A percentile compares a stretch with the other conserved stretches of the same genome.
Evolutionary conservation across 2,113 vertebrate species (phyloP).

Genomic region (Corythoichthys haematopterus): DNA sequence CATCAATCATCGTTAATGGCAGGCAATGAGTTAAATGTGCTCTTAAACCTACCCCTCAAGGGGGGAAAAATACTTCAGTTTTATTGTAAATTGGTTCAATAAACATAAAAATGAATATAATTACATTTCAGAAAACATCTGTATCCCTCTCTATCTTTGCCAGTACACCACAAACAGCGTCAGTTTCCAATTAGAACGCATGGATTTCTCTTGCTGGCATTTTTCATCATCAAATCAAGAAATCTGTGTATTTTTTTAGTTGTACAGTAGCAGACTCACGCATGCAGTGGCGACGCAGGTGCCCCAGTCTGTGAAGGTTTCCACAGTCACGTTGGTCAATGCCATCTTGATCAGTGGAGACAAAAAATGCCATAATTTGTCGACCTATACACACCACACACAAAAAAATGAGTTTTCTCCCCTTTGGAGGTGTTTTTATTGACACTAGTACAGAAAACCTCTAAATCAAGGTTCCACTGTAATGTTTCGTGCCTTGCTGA

Average conservation of each 20-base stretch:
- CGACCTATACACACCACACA: constrained; percentile 71
- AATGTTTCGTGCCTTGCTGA: constrained; percentile 79
- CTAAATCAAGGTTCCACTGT: background rate
- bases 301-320: constrained; percentile 93
- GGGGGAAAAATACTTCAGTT: background rate
- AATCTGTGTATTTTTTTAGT: background rate
- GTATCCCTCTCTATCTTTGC: background rate
- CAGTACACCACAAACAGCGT: background rate
- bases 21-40: background rate
- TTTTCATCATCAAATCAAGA: background rate
- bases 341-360: constrained; percentile 88
- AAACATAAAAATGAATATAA: background rate
- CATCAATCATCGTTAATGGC: background rate
- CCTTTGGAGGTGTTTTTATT: no score
- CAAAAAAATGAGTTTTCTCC: constrained; percentile 54
- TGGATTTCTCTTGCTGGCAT: background rate
- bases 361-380: constrained; percentile 83
- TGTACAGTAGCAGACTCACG: constrained; percentile 71
- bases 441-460: no score
- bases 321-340: constrained; percentile 88
- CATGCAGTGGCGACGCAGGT: constrained; percentile 94
- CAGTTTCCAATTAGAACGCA: background rate
- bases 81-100: background rate
- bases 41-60: background rate
- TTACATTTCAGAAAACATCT: background rate